These are phyloP conservation scores for Anthopleura xanthogrammica DNA, from an alignment of 92 coral and sea anemone species.

Conservation along the genomic window DNA sequence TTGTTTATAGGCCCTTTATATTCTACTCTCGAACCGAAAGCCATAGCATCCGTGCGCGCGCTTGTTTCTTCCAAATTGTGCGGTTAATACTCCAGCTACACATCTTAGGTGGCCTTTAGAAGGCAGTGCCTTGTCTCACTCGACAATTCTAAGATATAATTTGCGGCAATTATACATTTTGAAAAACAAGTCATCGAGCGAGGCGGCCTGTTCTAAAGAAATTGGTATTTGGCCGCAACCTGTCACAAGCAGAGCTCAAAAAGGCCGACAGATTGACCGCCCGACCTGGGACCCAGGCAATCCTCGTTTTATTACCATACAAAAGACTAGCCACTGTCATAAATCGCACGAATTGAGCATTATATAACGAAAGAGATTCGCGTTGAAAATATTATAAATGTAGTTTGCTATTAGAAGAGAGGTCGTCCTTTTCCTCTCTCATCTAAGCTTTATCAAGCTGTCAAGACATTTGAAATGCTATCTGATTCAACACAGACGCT, in stretches of 20 bases:
- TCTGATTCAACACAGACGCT: slow-evolving; percentile 36
- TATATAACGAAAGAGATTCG: neutral
- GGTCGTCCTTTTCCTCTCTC: neutral
- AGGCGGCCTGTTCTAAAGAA: slow-evolving; percentile 43
- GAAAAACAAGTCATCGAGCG: slow-evolving; percentile 31
- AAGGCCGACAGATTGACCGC: slow-evolving; percentile 22
- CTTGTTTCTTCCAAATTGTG: slow-evolving; percentile 8
- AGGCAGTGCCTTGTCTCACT: slow-evolving; percentile 19
- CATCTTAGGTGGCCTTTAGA: slow-evolving; percentile 12
- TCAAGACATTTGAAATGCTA: slow-evolving; percentile 1
- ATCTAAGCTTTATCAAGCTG: neutral
- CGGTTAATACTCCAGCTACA: neutral
- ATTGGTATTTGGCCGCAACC: slow-evolving; percentile 37
- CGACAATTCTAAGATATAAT: slow-evolving; percentile 29
- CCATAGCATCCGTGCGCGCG: neutral
- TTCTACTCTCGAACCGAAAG: slow-evolving; percentile 18
- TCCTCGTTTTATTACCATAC: neutral
- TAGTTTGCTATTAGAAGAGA: neutral
- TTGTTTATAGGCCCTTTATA: slow-evolving; percentile 15
- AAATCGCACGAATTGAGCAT: neutral
- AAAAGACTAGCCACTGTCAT: neutral
- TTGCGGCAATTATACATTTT: slow-evolving; percentile 26
- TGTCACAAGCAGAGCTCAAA: slow-evolving; percentile 47
- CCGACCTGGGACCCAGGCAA: slow-evolving; percentile 18
- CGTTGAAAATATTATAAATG: neutral